Conservation (phyloP, 2,888 invertebrate genomes). For the Agriopis marginaria region DNA sequence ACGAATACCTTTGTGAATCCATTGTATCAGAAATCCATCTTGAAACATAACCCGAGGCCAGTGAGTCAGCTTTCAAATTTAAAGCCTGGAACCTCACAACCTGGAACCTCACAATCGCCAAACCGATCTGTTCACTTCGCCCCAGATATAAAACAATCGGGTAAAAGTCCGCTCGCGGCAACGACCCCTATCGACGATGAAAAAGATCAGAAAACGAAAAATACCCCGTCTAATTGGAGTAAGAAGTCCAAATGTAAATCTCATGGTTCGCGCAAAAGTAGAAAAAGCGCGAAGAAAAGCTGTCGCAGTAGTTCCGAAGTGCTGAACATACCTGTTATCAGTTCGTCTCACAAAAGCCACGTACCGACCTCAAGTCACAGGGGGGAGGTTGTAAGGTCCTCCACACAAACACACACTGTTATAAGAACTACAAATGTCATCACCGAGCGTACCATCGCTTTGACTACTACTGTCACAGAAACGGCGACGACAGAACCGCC, state of each 20-base stretch:
- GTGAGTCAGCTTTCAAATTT: background rate
- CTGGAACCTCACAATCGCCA: background rate
- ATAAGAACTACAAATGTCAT: background rate
- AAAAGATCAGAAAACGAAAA: background rate
- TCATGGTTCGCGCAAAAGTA: slow-evolving; percentile 4
- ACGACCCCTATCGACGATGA: background rate
- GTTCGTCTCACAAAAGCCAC: background rate
- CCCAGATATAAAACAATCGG: background rate
- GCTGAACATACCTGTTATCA: background rate
- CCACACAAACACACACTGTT: slow-evolving; percentile 7
- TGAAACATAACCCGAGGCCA: background rate
- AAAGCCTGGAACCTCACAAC: background rate
- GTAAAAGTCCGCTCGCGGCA: background rate
- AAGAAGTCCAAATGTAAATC: slow-evolving; percentile 16
- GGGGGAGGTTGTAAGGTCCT: background rate
- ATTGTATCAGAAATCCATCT: background rate
- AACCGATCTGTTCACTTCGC: background rate
- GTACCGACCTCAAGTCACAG: background rate
- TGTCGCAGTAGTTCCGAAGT: background rate
- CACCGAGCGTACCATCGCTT: background rate
- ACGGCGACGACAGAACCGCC: slow-evolving; percentile 7
- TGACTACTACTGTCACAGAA: background rate
- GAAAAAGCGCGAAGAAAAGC: background rate
- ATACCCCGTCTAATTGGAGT: background rate
- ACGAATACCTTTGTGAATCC: slow-evolving; percentile 21